Conservation (phyloP, 2,797 vertebrate genomes). For the Martes flavigula region DNA sequence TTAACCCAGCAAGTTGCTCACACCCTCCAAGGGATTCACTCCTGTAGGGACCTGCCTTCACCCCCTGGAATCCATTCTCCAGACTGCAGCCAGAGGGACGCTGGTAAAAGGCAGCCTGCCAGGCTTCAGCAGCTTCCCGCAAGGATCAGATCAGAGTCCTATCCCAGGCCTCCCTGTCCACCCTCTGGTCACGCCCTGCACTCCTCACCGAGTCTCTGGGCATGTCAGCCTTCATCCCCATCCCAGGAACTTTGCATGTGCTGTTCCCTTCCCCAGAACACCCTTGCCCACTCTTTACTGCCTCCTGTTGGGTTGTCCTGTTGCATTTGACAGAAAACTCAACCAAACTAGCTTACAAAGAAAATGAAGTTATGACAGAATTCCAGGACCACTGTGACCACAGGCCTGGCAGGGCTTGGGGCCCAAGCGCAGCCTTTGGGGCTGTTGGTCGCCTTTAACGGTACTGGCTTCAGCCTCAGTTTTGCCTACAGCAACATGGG, state of each 20-base stretch:
- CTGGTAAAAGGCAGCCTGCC: not conserved
- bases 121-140: not conserved
- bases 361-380: too few relatives aligned
- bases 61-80: not conserved
- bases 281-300: not conserved
- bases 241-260: not conserved
- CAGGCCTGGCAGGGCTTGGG: too few relatives aligned
- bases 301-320: too few relatives aligned
- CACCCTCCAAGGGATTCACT: not conserved
- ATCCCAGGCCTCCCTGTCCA: too few relatives aligned
- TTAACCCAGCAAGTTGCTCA: not conserved
- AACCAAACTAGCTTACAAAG: too few relatives aligned
- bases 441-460: too few relatives aligned
- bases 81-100: not conserved
- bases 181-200: not conserved
- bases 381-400: too few relatives aligned
- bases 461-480: too few relatives aligned
- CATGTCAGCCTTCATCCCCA: not conserved
- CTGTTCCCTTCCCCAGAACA: not conserved
- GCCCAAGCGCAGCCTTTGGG: too few relatives aligned
- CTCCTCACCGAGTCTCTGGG: not conserved
- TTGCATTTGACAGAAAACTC: too few relatives aligned
- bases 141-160: not conserved
- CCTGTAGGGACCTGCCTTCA: not conserved
- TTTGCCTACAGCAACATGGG: too few relatives aligned